Evolutionary conservation across 1,140 invertebrate species (phyloP).

Genomic region (Saccostrea cuccullata): DNA sequence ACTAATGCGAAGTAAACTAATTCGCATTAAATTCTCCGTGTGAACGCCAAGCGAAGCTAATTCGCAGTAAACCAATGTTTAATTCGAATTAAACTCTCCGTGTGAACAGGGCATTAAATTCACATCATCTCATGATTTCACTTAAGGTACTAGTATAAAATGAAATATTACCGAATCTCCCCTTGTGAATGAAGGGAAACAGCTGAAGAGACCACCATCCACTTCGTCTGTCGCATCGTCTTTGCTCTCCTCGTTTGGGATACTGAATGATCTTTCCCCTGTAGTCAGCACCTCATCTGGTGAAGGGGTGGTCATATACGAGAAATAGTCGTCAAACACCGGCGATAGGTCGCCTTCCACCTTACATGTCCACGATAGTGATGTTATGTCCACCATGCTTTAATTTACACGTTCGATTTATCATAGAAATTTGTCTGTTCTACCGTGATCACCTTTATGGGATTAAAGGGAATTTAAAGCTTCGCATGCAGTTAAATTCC

Average conservation of each 20-base stretch:
- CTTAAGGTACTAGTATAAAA: neutral
- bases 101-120: too few relatives aligned
- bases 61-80: too few relatives aligned
- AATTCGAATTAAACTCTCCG: too few relatives aligned
- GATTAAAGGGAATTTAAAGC: too few relatives aligned
- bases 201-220: neutral
- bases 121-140: neutral
- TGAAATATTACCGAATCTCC: neutral
- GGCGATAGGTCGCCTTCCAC: neutral
- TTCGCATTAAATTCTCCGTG: too few relatives aligned
- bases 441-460: too few relatives aligned
- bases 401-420: neutral
- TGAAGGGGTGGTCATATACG: neutral
- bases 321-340: neutral
- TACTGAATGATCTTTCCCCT: neutral
- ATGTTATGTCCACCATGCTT: neutral
- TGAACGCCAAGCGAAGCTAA: too few relatives aligned
- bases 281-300: neutral
- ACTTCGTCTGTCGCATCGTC: neutral
- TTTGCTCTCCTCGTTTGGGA: neutral
- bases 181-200: neutral
- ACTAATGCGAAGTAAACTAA: too few relatives aligned
- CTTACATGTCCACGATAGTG: neutral
- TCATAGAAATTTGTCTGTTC: too few relatives aligned
- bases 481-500: too few relatives aligned